Evolutionary conservation across 1,140 invertebrate species (phyloP).

Genomic region (Zaprionus nigranus): DNA sequence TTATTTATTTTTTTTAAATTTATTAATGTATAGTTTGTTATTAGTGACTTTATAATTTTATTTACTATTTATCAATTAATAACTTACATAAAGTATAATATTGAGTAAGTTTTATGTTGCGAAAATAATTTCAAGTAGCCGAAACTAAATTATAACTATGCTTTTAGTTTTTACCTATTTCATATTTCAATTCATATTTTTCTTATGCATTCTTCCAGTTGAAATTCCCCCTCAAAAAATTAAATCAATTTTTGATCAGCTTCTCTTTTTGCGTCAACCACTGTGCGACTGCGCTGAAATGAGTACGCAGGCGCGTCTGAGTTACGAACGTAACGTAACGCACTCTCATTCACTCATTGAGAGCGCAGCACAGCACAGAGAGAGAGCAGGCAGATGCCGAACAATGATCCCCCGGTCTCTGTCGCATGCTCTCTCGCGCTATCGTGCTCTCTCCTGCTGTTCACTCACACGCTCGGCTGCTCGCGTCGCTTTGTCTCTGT

Average conservation of each 20-base stretch:
- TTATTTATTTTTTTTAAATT: no score
- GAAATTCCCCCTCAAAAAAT: background rate
- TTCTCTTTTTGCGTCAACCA: background rate
- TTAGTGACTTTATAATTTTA: no score
- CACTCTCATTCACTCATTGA: background rate
- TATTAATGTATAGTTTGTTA: no score
- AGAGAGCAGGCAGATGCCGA: constrained; percentile 11
- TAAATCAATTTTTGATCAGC: background rate
- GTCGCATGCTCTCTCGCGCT: background rate
- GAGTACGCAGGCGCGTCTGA: background rate
- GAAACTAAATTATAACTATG: no score
- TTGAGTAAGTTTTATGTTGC: no score
- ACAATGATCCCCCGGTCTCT: background rate
- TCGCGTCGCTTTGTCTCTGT: background rate
- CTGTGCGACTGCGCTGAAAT: background rate
- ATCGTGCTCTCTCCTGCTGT: background rate
- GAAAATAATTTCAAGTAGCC: no score
- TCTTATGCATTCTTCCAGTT: background rate
- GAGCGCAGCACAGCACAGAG: background rate
- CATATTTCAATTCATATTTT: no score
- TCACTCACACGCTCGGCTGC: constrained; percentile 7
- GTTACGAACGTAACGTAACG: background rate
- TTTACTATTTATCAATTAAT: no score
- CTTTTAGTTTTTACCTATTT: no score
- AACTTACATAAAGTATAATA: no score